A percentile compares a stretch with the other conserved stretches of the same genome.
Conservation (phyloP, 2,888 invertebrate species). For the Synergus itoensis region DNA sequence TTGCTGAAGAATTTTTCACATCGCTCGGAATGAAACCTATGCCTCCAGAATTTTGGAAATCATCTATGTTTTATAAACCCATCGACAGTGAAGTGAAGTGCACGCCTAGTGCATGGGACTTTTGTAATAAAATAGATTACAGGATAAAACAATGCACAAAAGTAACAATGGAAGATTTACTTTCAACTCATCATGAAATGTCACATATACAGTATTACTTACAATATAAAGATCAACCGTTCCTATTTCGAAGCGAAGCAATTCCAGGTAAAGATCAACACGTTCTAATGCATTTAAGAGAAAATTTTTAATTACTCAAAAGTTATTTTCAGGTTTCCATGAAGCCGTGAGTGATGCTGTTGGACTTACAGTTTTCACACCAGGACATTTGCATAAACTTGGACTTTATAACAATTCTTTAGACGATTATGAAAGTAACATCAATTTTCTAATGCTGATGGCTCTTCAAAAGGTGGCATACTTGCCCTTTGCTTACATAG, state of each 20-base stretch:
- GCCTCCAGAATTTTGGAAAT: slow-evolving; percentile 91
- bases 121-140: slow-evolving; percentile 90
- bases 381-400: slow-evolving; percentile 86
- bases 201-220: slow-evolving; percentile 90
- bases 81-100: slow-evolving; percentile 86
- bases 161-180: slow-evolving; percentile 87
- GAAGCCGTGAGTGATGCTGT: slow-evolving; percentile 92
- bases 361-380: slow-evolving; percentile 87
- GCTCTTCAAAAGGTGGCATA: slow-evolving; percentile 89
- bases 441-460: slow-evolving; percentile 89
- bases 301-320: neutral
- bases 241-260: slow-evolving; percentile 88
- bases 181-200: slow-evolving; percentile 91
- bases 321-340: slow-evolving; percentile 84
- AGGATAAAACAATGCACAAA: slow-evolving; percentile 93
- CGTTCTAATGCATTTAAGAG: neutral
- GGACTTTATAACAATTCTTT: slow-evolving; percentile 85
- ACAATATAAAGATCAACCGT: slow-evolving; percentile 87
- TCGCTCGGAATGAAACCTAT: slow-evolving; percentile 89
- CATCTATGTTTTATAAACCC: slow-evolving; percentile 89
- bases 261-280: slow-evolving; percentile 83
- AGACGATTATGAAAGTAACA: slow-evolving; percentile 84
- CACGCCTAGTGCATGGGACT: slow-evolving; percentile 91
- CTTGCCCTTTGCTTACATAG: slow-evolving; percentile 88
- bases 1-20: slow-evolving; percentile 90